Conservation (phyloP, 2,113 vertebrate genomes). For the Zootoca vivipara region DNA sequence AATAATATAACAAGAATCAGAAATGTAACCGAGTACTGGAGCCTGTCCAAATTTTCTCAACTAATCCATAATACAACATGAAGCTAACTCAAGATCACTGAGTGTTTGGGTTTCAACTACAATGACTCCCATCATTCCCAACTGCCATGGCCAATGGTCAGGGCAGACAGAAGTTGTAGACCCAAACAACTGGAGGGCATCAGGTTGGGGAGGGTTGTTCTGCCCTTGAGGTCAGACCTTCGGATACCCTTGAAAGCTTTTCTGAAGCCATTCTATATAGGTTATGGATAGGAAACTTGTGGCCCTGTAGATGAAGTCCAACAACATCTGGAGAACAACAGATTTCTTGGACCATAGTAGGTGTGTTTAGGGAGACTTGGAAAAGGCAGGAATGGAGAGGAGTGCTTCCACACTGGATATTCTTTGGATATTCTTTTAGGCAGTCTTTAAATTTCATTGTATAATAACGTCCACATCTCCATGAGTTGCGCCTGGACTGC, state of each 20-base stretch:
- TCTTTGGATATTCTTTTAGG: not conserved
- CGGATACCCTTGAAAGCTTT: not conserved
- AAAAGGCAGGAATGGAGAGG: not conserved
- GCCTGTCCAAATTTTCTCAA: too few relatives aligned
- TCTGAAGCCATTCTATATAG: too few relatives aligned
- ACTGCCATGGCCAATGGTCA: too few relatives aligned
- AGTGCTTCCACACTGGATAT: not conserved
- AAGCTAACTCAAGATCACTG: not conserved
- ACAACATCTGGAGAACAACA: not conserved
- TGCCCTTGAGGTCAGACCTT: not conserved
- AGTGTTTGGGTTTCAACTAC: not conserved
- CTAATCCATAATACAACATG: not conserved
- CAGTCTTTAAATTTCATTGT: not conserved
- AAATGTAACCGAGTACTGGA: too few relatives aligned
- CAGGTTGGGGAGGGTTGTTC: not conserved
- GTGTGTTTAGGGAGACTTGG: not conserved
- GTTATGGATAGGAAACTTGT: too few relatives aligned
- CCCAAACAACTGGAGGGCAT: too few relatives aligned
- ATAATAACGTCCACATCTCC: not conserved
- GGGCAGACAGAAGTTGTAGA: too few relatives aligned
- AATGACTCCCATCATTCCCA: too few relatives aligned
- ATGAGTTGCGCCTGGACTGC: fast-evolving
- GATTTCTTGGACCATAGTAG: too few relatives aligned
- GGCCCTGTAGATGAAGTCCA: not conserved
- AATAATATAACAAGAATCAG: too few relatives aligned